Evolutionary conservation across 2,797 vertebrate genomes (phyloP), one percentile per base, ranked within the genome.

Genomic region (Acipenser ruthenus): DNA sequence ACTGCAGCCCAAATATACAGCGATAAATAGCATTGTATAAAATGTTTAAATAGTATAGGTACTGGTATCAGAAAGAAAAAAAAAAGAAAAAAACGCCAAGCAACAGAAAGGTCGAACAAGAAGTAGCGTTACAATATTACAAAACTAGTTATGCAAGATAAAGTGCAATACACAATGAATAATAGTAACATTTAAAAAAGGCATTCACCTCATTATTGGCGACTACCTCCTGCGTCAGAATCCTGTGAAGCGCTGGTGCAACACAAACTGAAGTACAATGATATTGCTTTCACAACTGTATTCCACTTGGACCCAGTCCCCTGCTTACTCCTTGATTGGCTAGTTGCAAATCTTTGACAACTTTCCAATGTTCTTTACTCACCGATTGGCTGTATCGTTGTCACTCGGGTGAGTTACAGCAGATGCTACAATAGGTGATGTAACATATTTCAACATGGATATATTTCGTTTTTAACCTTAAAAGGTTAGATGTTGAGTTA

Each of bases 331-430:
- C 59, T 80, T 74, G 67, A 65, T 60, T 62, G 66, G 69, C 63
- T 55, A 63, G 63, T 69, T 48, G 68, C 65, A 58, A 67, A 69
- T 60, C 72, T 67, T 15, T 10, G 78, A 55, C 67, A 80, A 82
- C 84, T 82, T 81, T 80, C 81, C 78, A 79, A 79, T 78, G 79
- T 80, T 81, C 78, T 79, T 70, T 74, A 77, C 53, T 62, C 71
- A 66, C 80, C 86, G 86, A 89, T 88, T 89, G 87, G 87, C 78
- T 83, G 73, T 68, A 4, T 64, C 65, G 50, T 61, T 62, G 47
- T 49, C 64, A 63, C 23, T 71, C 62, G 70, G 9, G 37, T 53
- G 53, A 60, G 50, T 59, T 50, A 65, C 68, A 49, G 48, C 23
- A 53, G 64, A 48, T 62, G 48, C 12, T 37, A 13, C 6, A 23